phyloP scores from a whole-genome alignment of 2,113 vertebrate genomes.

The Bagarius yarrelli region DNA sequence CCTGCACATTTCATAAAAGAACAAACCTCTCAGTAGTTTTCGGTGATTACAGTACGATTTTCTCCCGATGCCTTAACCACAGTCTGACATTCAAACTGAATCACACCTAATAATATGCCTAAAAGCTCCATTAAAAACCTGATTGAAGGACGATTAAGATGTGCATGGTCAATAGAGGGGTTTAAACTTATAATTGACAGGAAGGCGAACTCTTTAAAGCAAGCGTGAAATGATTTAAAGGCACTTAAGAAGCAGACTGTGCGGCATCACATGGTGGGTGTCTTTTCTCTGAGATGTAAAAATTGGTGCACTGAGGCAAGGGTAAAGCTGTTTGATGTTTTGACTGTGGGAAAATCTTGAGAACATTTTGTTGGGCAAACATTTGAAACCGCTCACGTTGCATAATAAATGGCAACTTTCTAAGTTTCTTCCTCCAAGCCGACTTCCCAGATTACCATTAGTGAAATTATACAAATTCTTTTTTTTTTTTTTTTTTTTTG shows the following conservation, averaged over 20 bases:
- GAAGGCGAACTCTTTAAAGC: slow-evolving; percentile 24
- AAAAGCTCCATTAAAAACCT: slow-evolving; percentile 17
- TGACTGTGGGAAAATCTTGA: neutral
- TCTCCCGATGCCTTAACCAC: slow-evolving; percentile 4
- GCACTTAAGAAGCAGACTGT: neutral
- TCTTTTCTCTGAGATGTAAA: neutral
- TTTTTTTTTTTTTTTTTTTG: too few relatives aligned
- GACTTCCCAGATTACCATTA: neutral
- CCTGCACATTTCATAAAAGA: neutral
- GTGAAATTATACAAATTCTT: too few relatives aligned
- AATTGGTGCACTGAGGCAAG: slow-evolving; percentile 12
- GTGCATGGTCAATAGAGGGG: slow-evolving; percentile 24
- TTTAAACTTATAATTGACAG: slow-evolving; percentile 36
- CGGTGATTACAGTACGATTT: slow-evolving; percentile 10
- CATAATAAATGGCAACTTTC: neutral
- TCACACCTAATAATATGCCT: neutral
- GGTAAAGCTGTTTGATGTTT: slow-evolving; percentile 23
- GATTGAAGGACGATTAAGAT: slow-evolving; percentile 26
- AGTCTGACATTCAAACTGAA: slow-evolving; percentile 30
- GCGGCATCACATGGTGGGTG: neutral
- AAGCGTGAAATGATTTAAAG: slow-evolving; percentile 33
- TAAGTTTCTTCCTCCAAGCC: neutral
- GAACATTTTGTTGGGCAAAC: neutral
- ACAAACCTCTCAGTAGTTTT: neutral
- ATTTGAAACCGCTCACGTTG: neutral